Percentiles rank a stretch among this genome's conserved stretches.
phyloP scores from a whole-genome alignment of 2,113 vertebrate species.

The Tachysurus fulvidraco region DNA sequence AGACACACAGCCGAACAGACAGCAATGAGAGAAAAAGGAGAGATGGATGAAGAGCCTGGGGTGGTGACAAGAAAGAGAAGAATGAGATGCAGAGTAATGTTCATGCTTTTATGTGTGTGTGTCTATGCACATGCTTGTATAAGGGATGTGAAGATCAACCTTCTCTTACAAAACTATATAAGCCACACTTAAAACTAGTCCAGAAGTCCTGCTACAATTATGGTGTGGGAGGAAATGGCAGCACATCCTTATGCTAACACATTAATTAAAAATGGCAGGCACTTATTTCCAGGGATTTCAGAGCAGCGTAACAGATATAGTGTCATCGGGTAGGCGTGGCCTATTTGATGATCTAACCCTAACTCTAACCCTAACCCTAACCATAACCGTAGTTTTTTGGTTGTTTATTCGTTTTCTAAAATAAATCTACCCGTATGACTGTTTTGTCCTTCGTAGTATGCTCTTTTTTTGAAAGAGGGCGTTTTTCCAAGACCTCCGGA shows the following conservation, averaged over 20 bases:
- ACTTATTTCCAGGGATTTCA: too few species aligned
- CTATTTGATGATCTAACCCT: too few species aligned
- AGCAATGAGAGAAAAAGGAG: constrained; percentile 47
- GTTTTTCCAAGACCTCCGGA: too few species aligned
- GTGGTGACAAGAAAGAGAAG: constrained; percentile 62
- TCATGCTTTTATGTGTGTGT: constrained; percentile 34
- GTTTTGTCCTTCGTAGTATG: too few species aligned
- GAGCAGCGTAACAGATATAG: too few species aligned
- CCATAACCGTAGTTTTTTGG: too few species aligned
- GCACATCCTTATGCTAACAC: not conserved
- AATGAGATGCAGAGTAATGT: constrained; percentile 50
- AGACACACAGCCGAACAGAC: constrained; percentile 41
- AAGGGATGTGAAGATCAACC: not conserved
- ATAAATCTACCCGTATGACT: too few species aligned
- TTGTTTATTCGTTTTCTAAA: too few species aligned
- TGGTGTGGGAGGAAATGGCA: not conserved
- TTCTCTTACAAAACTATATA: not conserved
- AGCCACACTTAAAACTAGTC: not conserved
- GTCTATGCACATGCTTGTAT: constrained; percentile 42
- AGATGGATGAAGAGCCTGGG: constrained; percentile 69
- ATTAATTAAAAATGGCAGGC: not conserved
- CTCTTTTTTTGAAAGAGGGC: too few species aligned
- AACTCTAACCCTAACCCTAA: too few species aligned
- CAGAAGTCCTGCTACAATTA: not conserved
- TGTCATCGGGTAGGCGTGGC: too few species aligned